phyloP scores from a whole-genome alignment of 2,113 vertebrate species.

The Hystrix brachyura region DNA sequence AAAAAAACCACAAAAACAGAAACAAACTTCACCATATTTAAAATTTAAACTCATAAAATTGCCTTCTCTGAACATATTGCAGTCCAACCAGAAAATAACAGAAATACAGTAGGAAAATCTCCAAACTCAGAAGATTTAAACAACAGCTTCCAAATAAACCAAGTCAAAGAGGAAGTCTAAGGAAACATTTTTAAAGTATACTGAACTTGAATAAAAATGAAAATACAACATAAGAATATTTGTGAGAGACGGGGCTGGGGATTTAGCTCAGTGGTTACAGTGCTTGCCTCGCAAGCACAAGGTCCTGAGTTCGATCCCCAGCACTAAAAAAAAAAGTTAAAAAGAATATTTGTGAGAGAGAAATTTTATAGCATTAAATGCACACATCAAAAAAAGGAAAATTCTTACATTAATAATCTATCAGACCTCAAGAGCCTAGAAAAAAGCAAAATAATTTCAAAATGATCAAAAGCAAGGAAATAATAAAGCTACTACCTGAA shows the following conservation, averaged over 20 bases:
- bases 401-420: not conserved
- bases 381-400: not conserved
- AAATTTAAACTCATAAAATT: not conserved
- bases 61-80: not conserved
- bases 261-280: too few relatives aligned
- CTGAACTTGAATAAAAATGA: not conserved
- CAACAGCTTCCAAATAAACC: not conserved
- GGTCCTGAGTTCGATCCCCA: too few relatives aligned
- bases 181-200: not conserved
- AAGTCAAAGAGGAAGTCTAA: not conserved
- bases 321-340: not conserved
- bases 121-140: not conserved
- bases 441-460: not conserved
- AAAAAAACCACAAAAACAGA: not conserved
- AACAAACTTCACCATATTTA: not conserved
- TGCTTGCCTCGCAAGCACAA: too few relatives aligned
- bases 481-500: not conserved
- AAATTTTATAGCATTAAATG: not conserved
- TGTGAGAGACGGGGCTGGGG: not conserved
- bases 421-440: not conserved
- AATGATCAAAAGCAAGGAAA: not conserved
- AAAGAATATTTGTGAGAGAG: not conserved
- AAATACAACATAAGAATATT: not conserved
- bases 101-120: not conserved
- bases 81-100: not conserved